Conservation (phyloP, 2,797 vertebrate genomes). For the Halcyon badia region DNA sequence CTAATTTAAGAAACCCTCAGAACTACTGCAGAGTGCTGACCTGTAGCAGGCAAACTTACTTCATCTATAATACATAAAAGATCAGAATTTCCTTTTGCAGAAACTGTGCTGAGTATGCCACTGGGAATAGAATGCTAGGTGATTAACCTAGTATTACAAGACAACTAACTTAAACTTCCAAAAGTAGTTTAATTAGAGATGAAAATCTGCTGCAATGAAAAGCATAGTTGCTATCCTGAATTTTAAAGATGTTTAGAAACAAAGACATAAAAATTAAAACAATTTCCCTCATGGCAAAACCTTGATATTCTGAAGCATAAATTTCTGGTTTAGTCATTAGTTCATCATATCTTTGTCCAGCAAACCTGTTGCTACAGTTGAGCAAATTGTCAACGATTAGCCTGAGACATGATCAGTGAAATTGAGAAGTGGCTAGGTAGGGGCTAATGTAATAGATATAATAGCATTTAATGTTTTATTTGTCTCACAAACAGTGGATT, state of each 20-base stretch:
- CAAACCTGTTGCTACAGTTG: not conserved
- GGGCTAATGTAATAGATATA: not conserved
- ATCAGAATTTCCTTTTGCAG: conserved; percentile 8
- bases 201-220: not conserved
- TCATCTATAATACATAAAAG: conserved; percentile 66
- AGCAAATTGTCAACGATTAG: not conserved
- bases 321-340: not conserved
- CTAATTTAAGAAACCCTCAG: conserved; percentile 21
- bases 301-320: not conserved
- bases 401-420: not conserved
- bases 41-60: not conserved
- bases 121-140: not conserved
- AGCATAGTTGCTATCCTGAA: not conserved
- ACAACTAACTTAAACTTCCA: conserved; percentile 13
- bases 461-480: not conserved
- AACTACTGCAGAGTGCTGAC: not conserved
- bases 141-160: not conserved
- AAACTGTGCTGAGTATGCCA: not conserved
- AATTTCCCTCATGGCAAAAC: not conserved
- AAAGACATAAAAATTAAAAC: not conserved
- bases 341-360: not conserved
- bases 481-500: not conserved
- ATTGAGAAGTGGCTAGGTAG: not conserved
- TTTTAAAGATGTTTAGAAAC: not conserved
- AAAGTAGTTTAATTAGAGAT: conserved; percentile 6